Evolutionary conservation across 2,113 vertebrate species (phyloP), one percentile per base, ranked within the genome.

Genomic region (Seriola aureovittata): DNA sequence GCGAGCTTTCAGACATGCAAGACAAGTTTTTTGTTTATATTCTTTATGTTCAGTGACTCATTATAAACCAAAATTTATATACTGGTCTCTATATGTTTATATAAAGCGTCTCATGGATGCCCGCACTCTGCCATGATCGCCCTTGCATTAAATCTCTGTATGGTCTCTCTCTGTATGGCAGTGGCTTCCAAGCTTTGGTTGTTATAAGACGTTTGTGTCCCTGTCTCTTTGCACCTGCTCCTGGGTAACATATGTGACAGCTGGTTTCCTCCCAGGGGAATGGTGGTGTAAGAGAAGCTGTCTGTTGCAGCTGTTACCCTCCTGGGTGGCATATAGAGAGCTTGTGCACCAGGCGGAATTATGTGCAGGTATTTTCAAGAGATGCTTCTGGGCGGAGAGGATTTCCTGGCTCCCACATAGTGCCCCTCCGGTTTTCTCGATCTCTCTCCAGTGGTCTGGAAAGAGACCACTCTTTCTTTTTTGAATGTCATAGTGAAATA

Each of bases 221-320:
- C 40, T 42, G 40, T 25, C 64, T 58, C 69, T 60, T 44, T 70
- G 67, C 8, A 54, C 58, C 69, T 72, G 29, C 29, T 29, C 59
- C 59, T 71, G 23, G 48, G 32, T 66, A 78, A 67, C 16, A 71
- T 55, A 52, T 82, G 64, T 73, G 64, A 80, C 59, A 83, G 64
- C 58, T 74, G 68, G 52, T 76, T 64, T 46, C 71, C 36, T 81
- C 54, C 52, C 55, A 7, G 74, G 50, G 66, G 75, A 79, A 58
- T 7, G 11, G 21, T 5, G 3, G 21, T 48, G 32, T 64, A 82
- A 42, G 32, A 42, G 50, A 62, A 73, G 80, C 68, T 54, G 44
- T 71, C 57, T 73, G 38, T 55, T 1, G 4, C 67, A 85, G 76
- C 62, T 80, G 19, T 69, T 73, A 44, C 46, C 70, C 66, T 79